phyloP scores from a whole-genome alignment of 2,797 vertebrate species.

The Pagetopsis macropterus region DNA sequence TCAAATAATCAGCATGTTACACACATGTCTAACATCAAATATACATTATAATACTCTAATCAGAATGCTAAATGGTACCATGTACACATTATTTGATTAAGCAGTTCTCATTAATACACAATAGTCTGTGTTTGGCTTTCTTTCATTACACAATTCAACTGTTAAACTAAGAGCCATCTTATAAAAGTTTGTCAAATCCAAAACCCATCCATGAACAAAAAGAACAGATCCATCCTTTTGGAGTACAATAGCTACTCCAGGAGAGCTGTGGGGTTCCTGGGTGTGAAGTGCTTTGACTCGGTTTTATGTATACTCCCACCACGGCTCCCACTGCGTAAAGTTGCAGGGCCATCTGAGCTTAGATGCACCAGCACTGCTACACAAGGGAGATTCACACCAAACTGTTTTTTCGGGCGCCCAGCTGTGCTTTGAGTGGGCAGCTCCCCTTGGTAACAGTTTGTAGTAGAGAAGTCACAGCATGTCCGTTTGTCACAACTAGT shows the following conservation, averaged over 20 bases:
- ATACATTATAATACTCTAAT: background rate
- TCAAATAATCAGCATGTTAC: background rate
- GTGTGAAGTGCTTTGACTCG: conserved; percentile 69
- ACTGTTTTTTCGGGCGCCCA: conserved; percentile 70
- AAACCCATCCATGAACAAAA: conserved; percentile 30
- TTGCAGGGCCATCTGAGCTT: conserved; percentile 77
- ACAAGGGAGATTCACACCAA: conserved; percentile 73
- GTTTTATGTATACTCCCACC: conserved; percentile 71
- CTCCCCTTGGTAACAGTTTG: conserved; percentile 65
- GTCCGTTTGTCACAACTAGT: conserved; percentile 61
- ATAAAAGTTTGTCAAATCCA: conserved; percentile 26
- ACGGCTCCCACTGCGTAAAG: conserved; percentile 64
- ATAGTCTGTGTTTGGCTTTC: background rate
- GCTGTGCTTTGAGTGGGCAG: conserved; percentile 71
- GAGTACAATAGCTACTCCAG: conserved; percentile 46
- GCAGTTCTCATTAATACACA: no score
- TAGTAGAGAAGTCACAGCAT: conserved; percentile 48
- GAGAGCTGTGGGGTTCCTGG: conserved; percentile 61
- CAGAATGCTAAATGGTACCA: background rate
- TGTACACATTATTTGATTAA: background rate
- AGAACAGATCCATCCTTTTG: conserved; percentile 46
- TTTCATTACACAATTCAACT: conserved; percentile 10
- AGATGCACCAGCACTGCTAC: conserved; percentile 53
- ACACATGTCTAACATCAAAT: no score
- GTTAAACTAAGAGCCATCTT: background rate